These are phyloP conservation scores for Protaetia brevitarsis DNA, from an alignment of 1,140 invertebrate genomes.

Conservation along the genomic window DNA sequence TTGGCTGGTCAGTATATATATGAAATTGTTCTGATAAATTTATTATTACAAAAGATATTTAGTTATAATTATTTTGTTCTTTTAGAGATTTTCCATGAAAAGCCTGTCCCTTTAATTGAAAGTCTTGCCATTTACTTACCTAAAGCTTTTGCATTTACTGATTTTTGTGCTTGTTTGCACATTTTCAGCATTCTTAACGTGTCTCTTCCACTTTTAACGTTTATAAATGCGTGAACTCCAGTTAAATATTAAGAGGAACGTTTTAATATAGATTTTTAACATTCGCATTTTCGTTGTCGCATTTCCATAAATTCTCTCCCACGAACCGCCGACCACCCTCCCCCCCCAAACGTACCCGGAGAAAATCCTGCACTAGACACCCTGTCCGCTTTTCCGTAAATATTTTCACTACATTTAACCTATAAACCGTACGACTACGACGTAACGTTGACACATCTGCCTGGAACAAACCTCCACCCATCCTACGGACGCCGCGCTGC, in stretches of 20 bases:
- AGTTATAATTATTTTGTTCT: too few relatives aligned
- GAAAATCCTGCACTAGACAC: neutral
- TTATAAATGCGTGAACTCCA: too few relatives aligned
- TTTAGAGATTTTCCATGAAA: too few relatives aligned
- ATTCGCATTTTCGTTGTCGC: neutral
- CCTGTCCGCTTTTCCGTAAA: neutral
- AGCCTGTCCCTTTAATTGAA: too few relatives aligned
- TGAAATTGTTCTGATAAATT: too few relatives aligned
- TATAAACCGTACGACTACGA: neutral
- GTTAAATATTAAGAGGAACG: neutral
- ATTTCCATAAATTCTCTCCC: neutral
- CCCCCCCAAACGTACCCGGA: neutral
- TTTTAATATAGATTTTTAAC: neutral
- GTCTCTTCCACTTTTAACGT: too few relatives aligned
- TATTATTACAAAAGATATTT: too few relatives aligned
- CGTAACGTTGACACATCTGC: conserved; percentile 3
- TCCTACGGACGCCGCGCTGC: neutral
- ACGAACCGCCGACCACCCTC: neutral
- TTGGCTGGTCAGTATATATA: too few relatives aligned
- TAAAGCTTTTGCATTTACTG: too few relatives aligned
- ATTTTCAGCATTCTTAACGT: too few relatives aligned
- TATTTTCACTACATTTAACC: conserved; percentile 13
- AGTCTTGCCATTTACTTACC: too few relatives aligned
- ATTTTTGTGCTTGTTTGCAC: too few relatives aligned
- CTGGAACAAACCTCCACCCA: neutral